Evolutionary conservation across 2,888 invertebrate species (phyloP).

Genomic region (Drosophila mercatorum): DNA sequence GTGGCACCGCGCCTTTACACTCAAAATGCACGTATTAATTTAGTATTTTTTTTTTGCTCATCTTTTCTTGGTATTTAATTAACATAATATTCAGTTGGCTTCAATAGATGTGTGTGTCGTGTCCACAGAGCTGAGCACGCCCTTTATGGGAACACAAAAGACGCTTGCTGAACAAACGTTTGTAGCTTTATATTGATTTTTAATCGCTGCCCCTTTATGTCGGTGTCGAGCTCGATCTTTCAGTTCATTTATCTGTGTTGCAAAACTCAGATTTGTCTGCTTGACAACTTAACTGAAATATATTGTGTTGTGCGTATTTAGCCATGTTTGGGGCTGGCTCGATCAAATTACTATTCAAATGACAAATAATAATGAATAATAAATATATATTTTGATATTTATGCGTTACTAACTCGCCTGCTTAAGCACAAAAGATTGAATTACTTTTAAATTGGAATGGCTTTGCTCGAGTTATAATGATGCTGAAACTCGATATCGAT

Average conservation of each 20-base stretch:
- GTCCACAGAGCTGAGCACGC: conserved; percentile 15
- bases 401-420: conserved; percentile 19
- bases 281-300: conserved; percentile 48
- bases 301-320: conserved; percentile 31
- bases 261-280: conserved; percentile 22
- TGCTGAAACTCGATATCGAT: conserved; percentile 39
- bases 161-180: conserved; percentile 30
- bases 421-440: conserved; percentile 7
- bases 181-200: conserved; percentile 72
- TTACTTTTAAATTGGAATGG: conserved; percentile 23
- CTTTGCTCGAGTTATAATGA: conserved; percentile 10
- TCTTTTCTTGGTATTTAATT: conserved; percentile 23
- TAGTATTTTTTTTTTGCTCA: conserved; percentile 16
- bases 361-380: conserved; percentile 16
- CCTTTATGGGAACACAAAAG: conserved; percentile 35
- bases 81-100: conserved; percentile 42
- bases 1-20: conserved; percentile 35
- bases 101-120: conserved; percentile 28
- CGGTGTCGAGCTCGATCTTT: conserved; percentile 9
- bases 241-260: conserved; percentile 5
- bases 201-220: conserved; percentile 63
- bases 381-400: conserved; percentile 9
- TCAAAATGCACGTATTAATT: conserved; percentile 47
- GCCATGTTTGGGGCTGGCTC: conserved; percentile 21
- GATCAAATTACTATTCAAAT: conserved; percentile 30